Percentiles rank a stretch among this genome's conserved stretches.
Conservation (phyloP, 1,140 invertebrate species). For the Drosophila bifasciata region DNA sequence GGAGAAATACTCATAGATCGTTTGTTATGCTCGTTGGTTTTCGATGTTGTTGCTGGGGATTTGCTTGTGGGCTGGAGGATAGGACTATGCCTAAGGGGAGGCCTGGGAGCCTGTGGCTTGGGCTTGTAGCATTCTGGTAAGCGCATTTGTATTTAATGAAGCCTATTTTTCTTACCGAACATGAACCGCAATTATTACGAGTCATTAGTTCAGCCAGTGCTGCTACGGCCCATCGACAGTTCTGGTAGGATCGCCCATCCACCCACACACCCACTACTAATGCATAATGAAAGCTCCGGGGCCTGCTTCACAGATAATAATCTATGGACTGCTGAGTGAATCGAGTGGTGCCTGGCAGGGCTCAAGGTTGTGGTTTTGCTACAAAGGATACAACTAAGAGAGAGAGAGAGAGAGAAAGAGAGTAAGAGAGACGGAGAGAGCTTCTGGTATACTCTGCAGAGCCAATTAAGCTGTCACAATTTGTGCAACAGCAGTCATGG, state of each 20-base stretch:
- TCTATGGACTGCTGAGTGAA: background rate
- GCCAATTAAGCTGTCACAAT: constrained; percentile 52
- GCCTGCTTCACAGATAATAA: constrained; percentile 2
- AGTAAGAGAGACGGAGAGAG: background rate
- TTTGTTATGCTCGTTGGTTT: constrained; percentile 54
- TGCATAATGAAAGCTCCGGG: constrained; percentile 9
- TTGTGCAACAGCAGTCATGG: constrained; percentile 32
- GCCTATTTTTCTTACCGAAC: constrained; percentile 70
- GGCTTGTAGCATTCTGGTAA: constrained; percentile 52
- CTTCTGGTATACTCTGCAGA: constrained; percentile 5
- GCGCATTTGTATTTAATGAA: constrained; percentile 77
- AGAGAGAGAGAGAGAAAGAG: constrained; percentile 10
- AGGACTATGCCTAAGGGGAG: background rate
- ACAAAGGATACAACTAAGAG: constrained; percentile 61
- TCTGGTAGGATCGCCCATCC: too few relatives aligned
- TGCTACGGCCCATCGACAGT: constrained; percentile 21
- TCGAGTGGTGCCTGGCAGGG: background rate
- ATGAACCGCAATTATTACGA: constrained; percentile 74
- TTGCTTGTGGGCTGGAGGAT: constrained; percentile 6
- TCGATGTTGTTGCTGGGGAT: constrained; percentile 37
- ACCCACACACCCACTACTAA: constrained; percentile 11
- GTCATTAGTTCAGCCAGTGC: constrained; percentile 67
- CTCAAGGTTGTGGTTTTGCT: constrained; percentile 12
- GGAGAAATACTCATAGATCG: constrained; percentile 36
- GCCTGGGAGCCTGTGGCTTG: background rate